phyloP scores from a whole-genome alignment of 2,888 invertebrate species.

The Seira ritae region DNA sequence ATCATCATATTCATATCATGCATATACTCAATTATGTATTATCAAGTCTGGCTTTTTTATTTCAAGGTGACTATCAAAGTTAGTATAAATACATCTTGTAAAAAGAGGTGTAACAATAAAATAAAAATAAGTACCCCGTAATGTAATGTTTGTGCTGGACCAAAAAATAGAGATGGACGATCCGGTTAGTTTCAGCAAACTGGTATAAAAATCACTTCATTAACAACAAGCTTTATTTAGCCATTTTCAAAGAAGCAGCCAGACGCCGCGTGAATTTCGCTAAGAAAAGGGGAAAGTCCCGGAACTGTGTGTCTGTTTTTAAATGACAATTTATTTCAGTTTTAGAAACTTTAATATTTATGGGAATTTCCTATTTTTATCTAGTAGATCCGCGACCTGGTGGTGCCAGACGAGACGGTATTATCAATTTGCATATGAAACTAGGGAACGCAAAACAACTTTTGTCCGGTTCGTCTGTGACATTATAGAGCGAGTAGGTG shows the following conservation, averaged over 20 bases:
- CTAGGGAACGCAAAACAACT: not conserved
- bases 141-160: not conserved
- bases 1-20: not conserved
- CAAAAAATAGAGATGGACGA: not conserved
- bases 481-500: slow-evolving; percentile 2
- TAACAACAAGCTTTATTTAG: not conserved
- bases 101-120: too few relatives aligned
- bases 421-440: not conserved
- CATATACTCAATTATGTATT: not conserved
- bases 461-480: slow-evolving; percentile 8
- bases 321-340: too few relatives aligned
- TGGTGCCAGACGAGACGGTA: not conserved
- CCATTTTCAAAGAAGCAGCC: not conserved
- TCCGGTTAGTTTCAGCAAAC: not conserved
- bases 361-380: slow-evolving; percentile 15
- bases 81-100: slow-evolving; percentile 22
- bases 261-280: not conserved
- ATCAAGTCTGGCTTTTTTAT: slow-evolving; percentile 11
- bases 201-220: not conserved
- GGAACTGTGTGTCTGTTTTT: too few relatives aligned
- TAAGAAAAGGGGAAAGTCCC: slow-evolving; percentile 32
- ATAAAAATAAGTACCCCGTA: slow-evolving; percentile 1
- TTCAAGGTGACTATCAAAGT: slow-evolving; percentile 37
- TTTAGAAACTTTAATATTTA: not conserved
- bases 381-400: not conserved